phyloP scores from a whole-genome alignment of 2,888 invertebrate species.

The Platynereis dumerilii region DNA sequence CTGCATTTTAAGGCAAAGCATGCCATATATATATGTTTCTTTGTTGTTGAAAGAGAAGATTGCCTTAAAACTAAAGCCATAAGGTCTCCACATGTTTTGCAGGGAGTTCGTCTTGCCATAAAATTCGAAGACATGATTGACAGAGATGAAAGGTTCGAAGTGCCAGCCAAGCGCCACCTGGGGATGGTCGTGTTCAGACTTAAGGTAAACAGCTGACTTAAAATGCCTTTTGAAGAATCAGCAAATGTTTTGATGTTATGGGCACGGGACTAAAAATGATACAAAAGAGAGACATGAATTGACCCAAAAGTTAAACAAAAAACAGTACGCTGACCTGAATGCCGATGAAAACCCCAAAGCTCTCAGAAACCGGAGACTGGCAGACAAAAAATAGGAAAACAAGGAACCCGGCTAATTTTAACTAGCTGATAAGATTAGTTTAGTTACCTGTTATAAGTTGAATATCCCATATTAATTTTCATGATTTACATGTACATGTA shows the following conservation, averaged over 20 bases:
- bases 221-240: neutral
- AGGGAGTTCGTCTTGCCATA: constrained; percentile 88
- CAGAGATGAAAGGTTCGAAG: constrained; percentile 86
- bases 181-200: constrained; percentile 91
- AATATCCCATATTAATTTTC: too few relatives aligned
- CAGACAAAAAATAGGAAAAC: too few relatives aligned
- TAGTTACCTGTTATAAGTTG: too few relatives aligned
- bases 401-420: too few relatives aligned
- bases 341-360: neutral
- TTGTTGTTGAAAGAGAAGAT: too few relatives aligned
- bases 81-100: constrained; percentile 33
- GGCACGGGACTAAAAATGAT: neutral
- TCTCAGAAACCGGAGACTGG: too few relatives aligned
- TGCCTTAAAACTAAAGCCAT: too few relatives aligned
- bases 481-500: too few relatives aligned
- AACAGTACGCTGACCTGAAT: neutral
- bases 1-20: too few relatives aligned
- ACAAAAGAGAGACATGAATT: neutral
- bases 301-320: neutral
- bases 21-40: too few relatives aligned
- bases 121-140: constrained; percentile 87
- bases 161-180: constrained; percentile 84
- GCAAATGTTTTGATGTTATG: neutral
- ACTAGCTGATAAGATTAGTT: too few relatives aligned
- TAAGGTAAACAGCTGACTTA: constrained; percentile 49